phyloP scores from a whole-genome alignment of 2,888 invertebrate species.

The Spodoptera picta region DNA sequence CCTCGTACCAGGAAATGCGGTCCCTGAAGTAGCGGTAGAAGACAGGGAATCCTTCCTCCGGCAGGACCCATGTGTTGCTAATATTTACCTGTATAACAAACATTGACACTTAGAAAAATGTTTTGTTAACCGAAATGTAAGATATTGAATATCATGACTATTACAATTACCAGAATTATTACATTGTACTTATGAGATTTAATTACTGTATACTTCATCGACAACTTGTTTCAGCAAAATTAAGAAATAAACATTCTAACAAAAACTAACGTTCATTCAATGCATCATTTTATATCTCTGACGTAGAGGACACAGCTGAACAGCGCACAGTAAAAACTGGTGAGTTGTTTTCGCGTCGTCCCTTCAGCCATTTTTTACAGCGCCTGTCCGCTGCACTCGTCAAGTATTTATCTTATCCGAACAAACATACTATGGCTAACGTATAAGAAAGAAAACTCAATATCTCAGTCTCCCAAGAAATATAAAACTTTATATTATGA shows the following conservation, averaged over 20 bases:
- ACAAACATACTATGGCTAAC: neutral
- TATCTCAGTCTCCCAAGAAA: slow-evolving; percentile 12
- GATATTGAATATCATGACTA: too few species aligned
- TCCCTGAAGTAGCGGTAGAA: slow-evolving; percentile 95
- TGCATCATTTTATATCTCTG: neutral
- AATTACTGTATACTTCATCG: too few species aligned
- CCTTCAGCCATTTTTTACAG: slow-evolving; percentile 25
- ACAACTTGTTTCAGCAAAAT: too few species aligned
- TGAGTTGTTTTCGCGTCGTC: neutral
- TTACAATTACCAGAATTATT: too few species aligned
- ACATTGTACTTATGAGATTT: too few species aligned
- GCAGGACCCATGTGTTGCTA: slow-evolving; percentile 94
- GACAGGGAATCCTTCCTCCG: slow-evolving; percentile 94
- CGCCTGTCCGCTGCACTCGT: slow-evolving; percentile 31
- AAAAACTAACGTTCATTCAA: too few species aligned
- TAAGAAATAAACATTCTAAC: too few species aligned
- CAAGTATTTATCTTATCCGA: slow-evolving; percentile 19
- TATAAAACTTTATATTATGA: slow-evolving; percentile 39
- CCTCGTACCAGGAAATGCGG: slow-evolving; percentile 95
- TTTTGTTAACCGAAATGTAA: too few species aligned
- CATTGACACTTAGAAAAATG: neutral
- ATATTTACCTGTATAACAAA: slow-evolving; percentile 91
- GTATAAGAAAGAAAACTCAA: slow-evolving; percentile 1
- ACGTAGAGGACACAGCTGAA: neutral
- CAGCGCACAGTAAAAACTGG: slow-evolving; percentile 5